Evolutionary conservation across 2,113 vertebrate genomes (phyloP).

Genomic region (Platysteira castanea): DNA sequence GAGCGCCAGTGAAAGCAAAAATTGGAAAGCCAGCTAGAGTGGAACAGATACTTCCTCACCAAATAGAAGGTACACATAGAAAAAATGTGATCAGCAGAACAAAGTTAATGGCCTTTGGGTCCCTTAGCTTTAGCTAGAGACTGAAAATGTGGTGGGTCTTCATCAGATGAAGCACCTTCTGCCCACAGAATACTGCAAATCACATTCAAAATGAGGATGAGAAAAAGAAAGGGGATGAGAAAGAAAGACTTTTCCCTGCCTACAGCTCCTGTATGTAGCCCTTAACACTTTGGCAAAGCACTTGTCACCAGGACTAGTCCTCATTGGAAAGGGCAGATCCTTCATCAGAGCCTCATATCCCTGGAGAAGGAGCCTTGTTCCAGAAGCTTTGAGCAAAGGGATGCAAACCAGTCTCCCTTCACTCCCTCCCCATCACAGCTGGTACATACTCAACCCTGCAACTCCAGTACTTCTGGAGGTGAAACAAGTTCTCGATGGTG

Average conservation of each 20-base stretch:
- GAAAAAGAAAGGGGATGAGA: neutral
- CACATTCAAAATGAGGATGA: neutral
- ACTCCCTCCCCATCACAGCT: neutral
- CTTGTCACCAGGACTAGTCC: neutral
- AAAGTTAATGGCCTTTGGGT: neutral
- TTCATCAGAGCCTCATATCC: rapidly evolving
- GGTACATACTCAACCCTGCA: neutral
- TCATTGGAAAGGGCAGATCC: neutral
- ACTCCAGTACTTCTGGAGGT: neutral
- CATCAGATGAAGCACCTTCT: neutral
- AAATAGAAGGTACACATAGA: neutral
- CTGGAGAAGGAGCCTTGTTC: neutral
- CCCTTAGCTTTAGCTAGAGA: neutral
- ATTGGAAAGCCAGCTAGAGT: neutral
- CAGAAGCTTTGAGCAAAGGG: neutral
- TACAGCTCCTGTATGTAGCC: neutral
- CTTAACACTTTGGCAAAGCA: neutral
- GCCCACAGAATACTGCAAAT: neutral
- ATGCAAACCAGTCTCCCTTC: neutral
- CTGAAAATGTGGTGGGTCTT: neutral
- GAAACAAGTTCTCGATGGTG: neutral
- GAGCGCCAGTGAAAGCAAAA: neutral
- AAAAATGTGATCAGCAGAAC: neutral
- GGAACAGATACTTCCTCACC: neutral
- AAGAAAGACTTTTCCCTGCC: neutral